A percentile compares a stretch with the other conserved stretches of the same genome.
phyloP scores from a whole-genome alignment of 2,888 invertebrate species.

The Nymphalis c-album region DNA sequence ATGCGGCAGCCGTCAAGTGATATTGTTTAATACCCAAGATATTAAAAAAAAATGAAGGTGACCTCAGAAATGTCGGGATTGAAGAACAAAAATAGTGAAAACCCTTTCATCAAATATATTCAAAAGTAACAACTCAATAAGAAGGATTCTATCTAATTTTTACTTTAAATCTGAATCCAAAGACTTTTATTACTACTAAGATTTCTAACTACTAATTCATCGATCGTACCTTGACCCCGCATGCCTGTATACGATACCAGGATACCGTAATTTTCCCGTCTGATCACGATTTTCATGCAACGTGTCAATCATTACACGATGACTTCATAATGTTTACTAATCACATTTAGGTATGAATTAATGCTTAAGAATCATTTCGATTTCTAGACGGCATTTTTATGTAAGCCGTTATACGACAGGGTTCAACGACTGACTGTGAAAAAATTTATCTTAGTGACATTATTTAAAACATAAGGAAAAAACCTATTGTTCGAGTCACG shows the following conservation, averaged over 20 bases:
- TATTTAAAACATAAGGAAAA: slow-evolving; percentile 1
- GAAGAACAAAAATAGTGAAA: too few relatives aligned
- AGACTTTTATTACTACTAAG: neutral
- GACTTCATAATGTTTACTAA: slow-evolving; percentile 56
- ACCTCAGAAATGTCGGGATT: too few relatives aligned
- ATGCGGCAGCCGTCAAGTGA: too few relatives aligned
- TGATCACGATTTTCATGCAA: slow-evolving; percentile 70
- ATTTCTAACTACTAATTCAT: slow-evolving; percentile 13
- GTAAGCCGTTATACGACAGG: slow-evolving; percentile 3
- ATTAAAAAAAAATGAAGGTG: too few relatives aligned
- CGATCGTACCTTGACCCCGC: slow-evolving; percentile 47
- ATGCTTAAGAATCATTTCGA: neutral
- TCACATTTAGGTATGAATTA: neutral
- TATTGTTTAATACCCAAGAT: too few relatives aligned
- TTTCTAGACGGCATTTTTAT: neutral
- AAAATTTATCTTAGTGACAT: neutral
- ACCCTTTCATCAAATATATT: too few relatives aligned
- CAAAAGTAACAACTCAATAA: too few relatives aligned
- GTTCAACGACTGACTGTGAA: neutral
- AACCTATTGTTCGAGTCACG: neutral
- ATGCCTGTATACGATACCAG: slow-evolving; percentile 48
- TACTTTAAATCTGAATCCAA: too few relatives aligned
- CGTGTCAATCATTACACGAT: slow-evolving; percentile 60
- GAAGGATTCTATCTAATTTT: too few relatives aligned
- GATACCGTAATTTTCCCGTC: slow-evolving; percentile 59